phyloP scores from a whole-genome alignment of 2,797 vertebrate genomes.

The Synanceia verrucosa region DNA sequence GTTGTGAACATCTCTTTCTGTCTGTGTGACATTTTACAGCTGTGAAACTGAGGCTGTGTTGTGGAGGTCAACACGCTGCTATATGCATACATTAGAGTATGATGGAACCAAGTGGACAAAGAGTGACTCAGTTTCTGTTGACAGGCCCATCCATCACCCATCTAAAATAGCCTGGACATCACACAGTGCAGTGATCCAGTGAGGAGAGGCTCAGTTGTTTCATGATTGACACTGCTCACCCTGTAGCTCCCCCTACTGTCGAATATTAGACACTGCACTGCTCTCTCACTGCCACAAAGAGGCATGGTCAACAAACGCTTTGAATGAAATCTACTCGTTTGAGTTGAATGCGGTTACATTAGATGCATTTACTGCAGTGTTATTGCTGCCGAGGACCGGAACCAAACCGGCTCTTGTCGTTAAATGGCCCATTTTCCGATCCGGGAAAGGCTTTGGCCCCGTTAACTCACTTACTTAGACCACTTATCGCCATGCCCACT shows the following conservation, averaged over 20 bases:
- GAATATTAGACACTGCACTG: background rate
- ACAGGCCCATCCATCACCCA: conserved; percentile 43
- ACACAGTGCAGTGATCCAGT: conserved; percentile 1
- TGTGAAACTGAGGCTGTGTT: conserved; percentile 10
- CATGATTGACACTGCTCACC: background rate
- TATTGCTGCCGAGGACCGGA: background rate
- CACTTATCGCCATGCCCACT: conserved; percentile 8
- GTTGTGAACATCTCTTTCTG: conserved; percentile 14
- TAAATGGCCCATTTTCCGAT: conserved; percentile 1
- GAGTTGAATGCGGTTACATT: background rate
- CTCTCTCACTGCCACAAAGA: background rate
- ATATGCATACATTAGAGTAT: conserved; percentile 11
- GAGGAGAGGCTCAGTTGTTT: background rate
- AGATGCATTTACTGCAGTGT: background rate
- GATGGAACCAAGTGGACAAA: conserved; percentile 33
- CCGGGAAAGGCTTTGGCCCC: conserved; percentile 10
- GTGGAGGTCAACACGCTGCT: conserved; percentile 3
- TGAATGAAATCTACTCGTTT: background rate
- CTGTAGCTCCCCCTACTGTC: conserved; percentile 55
- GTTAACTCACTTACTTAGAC: background rate
- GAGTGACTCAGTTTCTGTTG: conserved; percentile 55
- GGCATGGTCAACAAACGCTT: background rate
- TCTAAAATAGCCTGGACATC: conserved; percentile 29
- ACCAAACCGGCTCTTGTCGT: background rate
- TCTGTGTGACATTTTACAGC: conserved; percentile 29